Percentiles rank a stretch among this genome's conserved stretches.
Evolutionary conservation across 1,140 invertebrate species (phyloP).

Genomic region (Saccostrea echinata): DNA sequence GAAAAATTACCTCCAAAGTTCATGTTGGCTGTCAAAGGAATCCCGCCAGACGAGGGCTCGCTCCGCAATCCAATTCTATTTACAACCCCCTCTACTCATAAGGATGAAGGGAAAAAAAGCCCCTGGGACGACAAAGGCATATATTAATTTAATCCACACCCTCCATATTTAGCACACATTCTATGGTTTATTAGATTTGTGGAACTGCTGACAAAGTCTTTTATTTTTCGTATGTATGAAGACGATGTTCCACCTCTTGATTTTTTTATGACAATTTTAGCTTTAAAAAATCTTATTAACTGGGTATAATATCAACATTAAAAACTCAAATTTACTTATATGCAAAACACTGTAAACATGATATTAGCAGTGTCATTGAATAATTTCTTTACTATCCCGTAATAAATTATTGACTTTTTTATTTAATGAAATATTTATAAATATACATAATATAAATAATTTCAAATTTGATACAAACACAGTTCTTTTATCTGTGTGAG

Average conservation of each 20-base stretch:
- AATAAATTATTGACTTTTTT: no score
- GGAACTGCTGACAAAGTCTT: neutral
- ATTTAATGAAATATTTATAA: no score
- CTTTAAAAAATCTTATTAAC: neutral
- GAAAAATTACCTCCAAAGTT: neutral
- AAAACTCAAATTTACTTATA: no score
- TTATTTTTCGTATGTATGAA: neutral
- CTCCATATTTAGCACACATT: neutral
- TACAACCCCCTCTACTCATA: slow-evolving; percentile 1
- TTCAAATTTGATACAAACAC: no score
- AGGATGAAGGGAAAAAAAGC: neutral
- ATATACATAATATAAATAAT: no score
- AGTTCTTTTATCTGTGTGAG: no score
- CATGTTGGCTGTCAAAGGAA: neutral
- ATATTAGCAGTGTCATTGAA: no score
- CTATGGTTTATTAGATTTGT: slow-evolving; percentile 4
- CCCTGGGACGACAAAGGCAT: neutral
- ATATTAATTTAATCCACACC: slow-evolving; percentile 27
- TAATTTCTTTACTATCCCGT: no score
- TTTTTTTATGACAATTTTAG: neutral
- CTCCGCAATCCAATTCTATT: neutral
- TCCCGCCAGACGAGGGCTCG: neutral
- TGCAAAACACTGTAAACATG: no score
- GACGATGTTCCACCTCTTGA: neutral
- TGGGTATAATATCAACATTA: no score